These are phyloP conservation scores for Cardiocondyla obscurior DNA, from an alignment of 1,140 invertebrate genomes.

Conservation along the genomic window DNA sequence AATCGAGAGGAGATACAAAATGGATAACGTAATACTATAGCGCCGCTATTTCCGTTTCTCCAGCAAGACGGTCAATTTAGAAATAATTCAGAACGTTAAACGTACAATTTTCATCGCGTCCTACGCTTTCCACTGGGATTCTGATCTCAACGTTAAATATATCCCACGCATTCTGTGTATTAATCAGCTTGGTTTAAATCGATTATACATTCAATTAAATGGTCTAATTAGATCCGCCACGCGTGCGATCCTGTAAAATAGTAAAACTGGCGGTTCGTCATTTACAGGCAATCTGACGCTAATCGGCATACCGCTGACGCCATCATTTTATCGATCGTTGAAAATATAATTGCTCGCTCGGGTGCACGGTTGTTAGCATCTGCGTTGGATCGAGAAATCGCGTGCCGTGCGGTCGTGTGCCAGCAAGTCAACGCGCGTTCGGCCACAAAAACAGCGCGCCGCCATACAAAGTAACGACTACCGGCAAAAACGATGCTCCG, in stretches of 20 bases:
- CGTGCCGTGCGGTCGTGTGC: not conserved
- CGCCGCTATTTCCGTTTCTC: not conserved
- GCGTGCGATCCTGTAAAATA: constrained; percentile 55
- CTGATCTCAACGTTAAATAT: constrained; percentile 21
- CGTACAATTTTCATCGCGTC: not conserved
- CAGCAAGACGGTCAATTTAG: not conserved
- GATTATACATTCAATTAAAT: constrained; percentile 54
- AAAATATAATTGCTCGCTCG: constrained; percentile 66
- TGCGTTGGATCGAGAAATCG: constrained; percentile 36
- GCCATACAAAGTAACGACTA: constrained; percentile 25
- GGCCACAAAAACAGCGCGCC: constrained; percentile 32
- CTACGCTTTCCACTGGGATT: not conserved
- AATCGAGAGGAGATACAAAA: constrained; percentile 27
- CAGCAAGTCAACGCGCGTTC: constrained; percentile 29
- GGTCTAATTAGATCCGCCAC: constrained; percentile 53
- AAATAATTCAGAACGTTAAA: too few relatives aligned
- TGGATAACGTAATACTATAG: not conserved
- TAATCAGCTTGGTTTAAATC: constrained; percentile 11
- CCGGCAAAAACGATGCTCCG: constrained; percentile 31
- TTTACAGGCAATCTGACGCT: constrained; percentile 53
- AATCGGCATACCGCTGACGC: constrained; percentile 48
- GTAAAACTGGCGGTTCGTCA: constrained; percentile 48
- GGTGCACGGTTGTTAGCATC: constrained; percentile 38
- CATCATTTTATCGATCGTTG: constrained; percentile 56
- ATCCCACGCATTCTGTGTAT: not conserved